phyloP scores from a whole-genome alignment of 2,113 vertebrate species.

The Myotis brandtii region DNA sequence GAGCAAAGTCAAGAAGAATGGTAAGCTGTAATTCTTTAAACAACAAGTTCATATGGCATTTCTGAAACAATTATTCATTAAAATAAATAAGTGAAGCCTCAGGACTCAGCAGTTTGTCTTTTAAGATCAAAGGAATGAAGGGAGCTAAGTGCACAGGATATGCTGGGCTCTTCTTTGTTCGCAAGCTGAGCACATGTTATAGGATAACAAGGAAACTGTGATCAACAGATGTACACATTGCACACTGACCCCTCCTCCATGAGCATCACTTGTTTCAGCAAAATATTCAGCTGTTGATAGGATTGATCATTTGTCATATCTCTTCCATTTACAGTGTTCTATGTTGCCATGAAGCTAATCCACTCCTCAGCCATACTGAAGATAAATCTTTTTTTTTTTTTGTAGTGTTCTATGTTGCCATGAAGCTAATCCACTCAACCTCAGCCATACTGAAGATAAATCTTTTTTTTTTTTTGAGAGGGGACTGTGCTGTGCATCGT shows the following conservation, averaged over 20 bases:
- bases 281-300: not conserved
- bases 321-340: not conserved
- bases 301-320: not conserved
- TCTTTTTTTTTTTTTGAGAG: not conserved
- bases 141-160: not conserved
- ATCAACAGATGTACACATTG: not conserved
- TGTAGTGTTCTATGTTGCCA: not conserved
- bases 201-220: not conserved
- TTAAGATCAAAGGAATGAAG: constrained; percentile 33
- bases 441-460: not conserved
- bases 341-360: not conserved
- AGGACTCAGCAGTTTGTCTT: not conserved
- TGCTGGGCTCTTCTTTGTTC: not conserved
- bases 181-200: not conserved
- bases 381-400: not conserved
- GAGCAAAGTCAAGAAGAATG: not conserved
- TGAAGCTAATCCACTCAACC: not conserved
- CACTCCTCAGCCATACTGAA: not conserved
- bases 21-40: not conserved
- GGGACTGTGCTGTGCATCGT: accelerated
- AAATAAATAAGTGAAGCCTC: not conserved
- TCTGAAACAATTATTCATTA: not conserved
- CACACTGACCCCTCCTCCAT: not conserved
- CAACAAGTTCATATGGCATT: not conserved
- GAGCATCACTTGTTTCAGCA: not conserved